Conservation (phyloP, 2,888 invertebrate genomes). For the Cerastis rubricosa region DNA sequence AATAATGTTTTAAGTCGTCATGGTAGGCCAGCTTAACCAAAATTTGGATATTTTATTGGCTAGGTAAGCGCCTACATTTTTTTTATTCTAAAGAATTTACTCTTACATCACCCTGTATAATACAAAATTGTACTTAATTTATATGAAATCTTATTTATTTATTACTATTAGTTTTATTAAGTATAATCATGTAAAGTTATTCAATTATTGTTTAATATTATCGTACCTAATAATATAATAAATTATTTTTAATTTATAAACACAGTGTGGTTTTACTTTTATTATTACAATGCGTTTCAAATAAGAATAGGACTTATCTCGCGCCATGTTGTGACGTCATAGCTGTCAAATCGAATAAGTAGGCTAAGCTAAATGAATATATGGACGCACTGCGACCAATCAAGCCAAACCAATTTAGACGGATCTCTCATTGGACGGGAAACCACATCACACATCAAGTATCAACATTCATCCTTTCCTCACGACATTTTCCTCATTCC, state of each 20-base stretch:
- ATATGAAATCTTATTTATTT: conserved; percentile 14
- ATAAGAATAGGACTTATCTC: background rate
- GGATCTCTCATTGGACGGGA: too few species aligned
- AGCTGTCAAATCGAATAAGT: background rate
- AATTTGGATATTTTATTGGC: too few species aligned
- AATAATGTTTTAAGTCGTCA: too few species aligned
- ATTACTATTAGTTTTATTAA: background rate
- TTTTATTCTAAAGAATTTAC: conserved; percentile 7
- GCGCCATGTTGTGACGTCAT: background rate
- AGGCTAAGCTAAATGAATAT: background rate
- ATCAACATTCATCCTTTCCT: too few species aligned
- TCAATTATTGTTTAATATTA: conserved; percentile 17
- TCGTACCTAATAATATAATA: conserved; percentile 16
- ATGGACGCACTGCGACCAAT: too few species aligned
- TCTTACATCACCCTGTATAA: background rate
- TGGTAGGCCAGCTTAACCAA: too few species aligned
- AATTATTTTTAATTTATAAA: conserved; percentile 24
- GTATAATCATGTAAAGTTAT: conserved; percentile 20
- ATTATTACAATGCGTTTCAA: background rate
- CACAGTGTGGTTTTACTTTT: conserved; percentile 1
- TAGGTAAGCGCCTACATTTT: too few species aligned
- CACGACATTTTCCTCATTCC: too few species aligned
- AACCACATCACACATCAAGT: too few species aligned
- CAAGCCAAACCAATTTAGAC: too few species aligned
- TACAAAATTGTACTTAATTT: conserved; percentile 32